These are phyloP conservation scores for Hoplodrina ambigua DNA, from an alignment of 2,888 invertebrate species.

Conservation along the genomic window DNA sequence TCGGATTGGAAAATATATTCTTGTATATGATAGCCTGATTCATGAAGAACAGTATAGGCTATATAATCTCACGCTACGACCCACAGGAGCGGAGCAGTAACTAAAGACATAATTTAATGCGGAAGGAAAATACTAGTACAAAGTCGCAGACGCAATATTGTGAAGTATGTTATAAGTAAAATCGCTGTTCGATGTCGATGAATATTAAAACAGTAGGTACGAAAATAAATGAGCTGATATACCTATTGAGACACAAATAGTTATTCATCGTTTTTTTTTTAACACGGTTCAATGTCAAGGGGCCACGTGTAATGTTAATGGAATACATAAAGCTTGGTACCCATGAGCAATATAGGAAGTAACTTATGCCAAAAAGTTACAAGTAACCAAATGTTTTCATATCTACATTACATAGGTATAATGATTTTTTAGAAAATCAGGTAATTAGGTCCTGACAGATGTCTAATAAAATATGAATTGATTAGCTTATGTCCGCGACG, in stretches of 20 bases:
- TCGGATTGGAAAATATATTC: no score
- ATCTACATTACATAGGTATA: no score
- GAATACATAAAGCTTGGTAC: conserved; percentile 9
- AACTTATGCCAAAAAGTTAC: background rate
- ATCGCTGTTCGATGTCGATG: conserved; percentile 2
- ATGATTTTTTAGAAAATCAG: no score
- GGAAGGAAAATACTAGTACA: no score
- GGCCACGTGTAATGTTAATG: conserved; percentile 4
- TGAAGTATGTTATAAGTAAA: no score
- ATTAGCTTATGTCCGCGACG: no score
- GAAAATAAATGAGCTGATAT: background rate
- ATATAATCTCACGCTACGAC: no score
- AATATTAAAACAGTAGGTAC: background rate
- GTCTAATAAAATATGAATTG: background rate
- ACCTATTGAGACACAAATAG: conserved; percentile 8
- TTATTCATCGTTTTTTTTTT: conserved; percentile 12
- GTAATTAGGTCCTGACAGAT: background rate
- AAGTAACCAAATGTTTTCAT: no score
- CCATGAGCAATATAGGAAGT: background rate
- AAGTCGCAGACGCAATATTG: conserved; percentile 15
- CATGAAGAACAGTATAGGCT: no score
- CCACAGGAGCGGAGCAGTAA: no score
- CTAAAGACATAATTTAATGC: no score
- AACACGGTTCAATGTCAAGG: conserved; percentile 29
- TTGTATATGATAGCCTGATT: no score